Conservation (phyloP, 2,888 invertebrate genomes). For the Hypselothyrea guttata region DNA sequence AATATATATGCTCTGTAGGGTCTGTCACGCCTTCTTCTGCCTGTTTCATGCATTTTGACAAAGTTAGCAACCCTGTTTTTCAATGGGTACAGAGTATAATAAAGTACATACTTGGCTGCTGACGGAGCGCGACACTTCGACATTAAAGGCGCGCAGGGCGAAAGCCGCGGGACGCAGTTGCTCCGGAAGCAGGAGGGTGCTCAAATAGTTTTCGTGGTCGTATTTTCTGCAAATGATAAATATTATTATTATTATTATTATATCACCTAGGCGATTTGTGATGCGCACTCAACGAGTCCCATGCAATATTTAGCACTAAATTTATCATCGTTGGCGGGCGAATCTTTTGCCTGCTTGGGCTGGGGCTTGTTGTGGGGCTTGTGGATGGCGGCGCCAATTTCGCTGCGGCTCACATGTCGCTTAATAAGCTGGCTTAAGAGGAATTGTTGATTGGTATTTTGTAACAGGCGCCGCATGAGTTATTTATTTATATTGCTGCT, state of each 20-base stretch:
- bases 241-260: not conserved
- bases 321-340: conserved; percentile 40
- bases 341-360: not conserved
- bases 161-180: conserved; percentile 87
- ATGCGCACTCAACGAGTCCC: conserved; percentile 86
- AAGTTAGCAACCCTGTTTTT: too few species aligned
- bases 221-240: conserved; percentile 84
- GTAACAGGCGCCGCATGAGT: conserved; percentile 63
- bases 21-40: too few species aligned
- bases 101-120: conserved; percentile 84
- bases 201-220: conserved; percentile 96
- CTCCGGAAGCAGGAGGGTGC: conserved; percentile 87
- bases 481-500: conserved; percentile 79
- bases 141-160: conserved; percentile 95
- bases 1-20: too few species aligned
- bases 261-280: too few species aligned
- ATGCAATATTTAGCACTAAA: conserved; percentile 84
- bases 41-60: too few species aligned
- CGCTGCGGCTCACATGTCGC: conserved; percentile 26
- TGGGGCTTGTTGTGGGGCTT: conserved; percentile 10
- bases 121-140: conserved; percentile 91
- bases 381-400: conserved; percentile 8
- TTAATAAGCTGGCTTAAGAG: conserved; percentile 21
- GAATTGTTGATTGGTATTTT: conserved; percentile 47
- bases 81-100: too few species aligned